Conservation (phyloP, 2,888 invertebrate genomes). For the Tinea semifulvella region DNA sequence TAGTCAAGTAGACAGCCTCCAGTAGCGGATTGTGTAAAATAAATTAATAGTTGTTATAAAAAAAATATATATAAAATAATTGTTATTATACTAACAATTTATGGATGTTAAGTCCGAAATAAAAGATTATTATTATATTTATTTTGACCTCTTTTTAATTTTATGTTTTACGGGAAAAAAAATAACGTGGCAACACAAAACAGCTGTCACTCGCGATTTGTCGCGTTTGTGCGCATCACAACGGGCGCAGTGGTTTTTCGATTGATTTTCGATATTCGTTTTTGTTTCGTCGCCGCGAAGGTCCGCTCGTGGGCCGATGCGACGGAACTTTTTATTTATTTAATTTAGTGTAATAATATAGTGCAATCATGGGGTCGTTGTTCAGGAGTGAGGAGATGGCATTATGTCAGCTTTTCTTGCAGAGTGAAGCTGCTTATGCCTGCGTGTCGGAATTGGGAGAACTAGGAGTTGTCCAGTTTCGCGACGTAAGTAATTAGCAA, state of each 20-base stretch:
- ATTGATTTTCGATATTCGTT: slow-evolving; percentile 39
- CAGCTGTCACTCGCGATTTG: slow-evolving; percentile 15
- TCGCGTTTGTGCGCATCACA: slow-evolving; percentile 38
- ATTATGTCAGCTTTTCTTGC: slow-evolving; percentile 96
- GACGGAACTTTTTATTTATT: slow-evolving; percentile 38
- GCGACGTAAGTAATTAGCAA: slow-evolving; percentile 76
- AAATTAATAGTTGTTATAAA: too few species aligned
- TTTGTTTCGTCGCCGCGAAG: slow-evolving; percentile 53
- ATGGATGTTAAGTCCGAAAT: too few species aligned
- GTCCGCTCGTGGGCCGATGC: slow-evolving; percentile 54
- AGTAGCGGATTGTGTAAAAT: too few species aligned
- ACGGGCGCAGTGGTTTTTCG: slow-evolving; percentile 30
- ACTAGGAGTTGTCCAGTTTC: slow-evolving; percentile 95
- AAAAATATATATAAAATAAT: too few species aligned
- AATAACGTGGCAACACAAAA: slow-evolving; percentile 25
- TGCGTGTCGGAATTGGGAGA: slow-evolving; percentile 98
- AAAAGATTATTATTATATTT: too few species aligned
- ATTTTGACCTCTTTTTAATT: too few species aligned
- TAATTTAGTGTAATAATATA: slow-evolving; percentile 33
- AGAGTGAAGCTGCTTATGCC: slow-evolving; percentile 98
- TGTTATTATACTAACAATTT: too few species aligned
- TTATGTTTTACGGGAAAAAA: not conserved
- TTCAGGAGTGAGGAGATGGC: slow-evolving; percentile 99
- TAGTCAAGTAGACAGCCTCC: too few species aligned
- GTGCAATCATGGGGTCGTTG: slow-evolving; percentile 80